These are phyloP conservation scores for Drosophila navojoa DNA, from an alignment of 1,140 invertebrate genomes.

Conservation along the genomic window DNA sequence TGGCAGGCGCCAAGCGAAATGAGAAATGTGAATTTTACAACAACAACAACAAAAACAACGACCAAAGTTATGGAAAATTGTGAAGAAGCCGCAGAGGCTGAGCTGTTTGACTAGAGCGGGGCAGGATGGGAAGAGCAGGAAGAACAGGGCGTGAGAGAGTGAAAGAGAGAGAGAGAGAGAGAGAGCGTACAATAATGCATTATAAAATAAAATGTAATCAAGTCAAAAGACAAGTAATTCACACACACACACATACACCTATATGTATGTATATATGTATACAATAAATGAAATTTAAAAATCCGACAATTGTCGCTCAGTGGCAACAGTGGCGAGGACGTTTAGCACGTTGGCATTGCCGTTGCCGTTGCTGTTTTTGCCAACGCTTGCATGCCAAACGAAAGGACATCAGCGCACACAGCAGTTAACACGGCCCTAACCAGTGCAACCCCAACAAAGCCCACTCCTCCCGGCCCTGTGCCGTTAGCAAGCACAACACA, in stretches of 20 bases:
- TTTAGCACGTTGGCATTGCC: not conserved
- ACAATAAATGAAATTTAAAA: conserved; percentile 38
- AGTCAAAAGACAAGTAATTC: conserved; percentile 51
- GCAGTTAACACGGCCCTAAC: conserved; percentile 17
- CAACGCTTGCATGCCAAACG: conserved; percentile 42
- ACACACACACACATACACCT: conserved; percentile 18
- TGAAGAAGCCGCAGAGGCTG: conserved; percentile 1
- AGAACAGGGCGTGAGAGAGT: no score
- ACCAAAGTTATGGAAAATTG: conserved; percentile 11
- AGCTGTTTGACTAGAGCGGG: not conserved
- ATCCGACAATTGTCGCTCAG: conserved; percentile 46
- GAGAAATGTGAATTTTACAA: conserved; percentile 11
- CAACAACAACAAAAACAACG: not conserved
- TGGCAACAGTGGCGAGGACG: conserved; percentile 47
- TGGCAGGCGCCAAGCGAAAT: conserved; percentile 22
- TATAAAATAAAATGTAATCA: conserved; percentile 75
- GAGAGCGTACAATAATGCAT: conserved; percentile 40
- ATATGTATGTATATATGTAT: not conserved
- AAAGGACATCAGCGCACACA: conserved; percentile 31
- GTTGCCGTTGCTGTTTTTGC: conserved; percentile 5
- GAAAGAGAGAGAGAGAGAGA: no score
- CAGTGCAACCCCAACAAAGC: not conserved
- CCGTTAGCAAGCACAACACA: conserved; percentile 7
- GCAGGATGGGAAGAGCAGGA: no score
- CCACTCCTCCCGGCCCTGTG: no score